phyloP scores from a whole-genome alignment of 1,140 invertebrate species.

The Aphis gossypii region DNA sequence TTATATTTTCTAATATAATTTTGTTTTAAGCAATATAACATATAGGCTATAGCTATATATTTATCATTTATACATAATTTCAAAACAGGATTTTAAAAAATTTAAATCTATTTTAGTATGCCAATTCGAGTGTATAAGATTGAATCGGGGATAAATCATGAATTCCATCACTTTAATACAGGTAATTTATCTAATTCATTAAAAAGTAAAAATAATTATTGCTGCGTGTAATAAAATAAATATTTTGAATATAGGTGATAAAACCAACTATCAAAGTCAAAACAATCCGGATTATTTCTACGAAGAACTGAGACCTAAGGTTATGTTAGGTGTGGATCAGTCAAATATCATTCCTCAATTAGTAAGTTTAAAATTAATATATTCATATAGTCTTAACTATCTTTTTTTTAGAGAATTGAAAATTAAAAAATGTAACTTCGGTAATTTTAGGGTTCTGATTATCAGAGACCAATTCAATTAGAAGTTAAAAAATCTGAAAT shows the following conservation, averaged over 20 bases:
- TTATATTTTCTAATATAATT: not conserved
- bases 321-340: not conserved
- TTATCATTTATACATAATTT: not conserved
- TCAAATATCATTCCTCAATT: conserved; percentile 7
- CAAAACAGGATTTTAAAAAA: not conserved
- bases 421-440: not conserved
- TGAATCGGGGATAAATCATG: conserved; percentile 14
- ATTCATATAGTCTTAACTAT: not conserved
- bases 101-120: conserved; percentile 19
- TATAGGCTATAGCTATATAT: not conserved
- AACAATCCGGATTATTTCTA: conserved; percentile 53
- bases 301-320: conserved; percentile 38
- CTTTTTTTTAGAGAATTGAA: not conserved
- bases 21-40: not conserved
- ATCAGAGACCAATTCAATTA: conserved; percentile 3
- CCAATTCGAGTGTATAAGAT: conserved; percentile 31
- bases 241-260: conserved; percentile 6
- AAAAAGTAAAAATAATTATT: not conserved
- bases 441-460: conserved; percentile 24
- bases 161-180: conserved; percentile 38
- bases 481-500: conserved; percentile 24
- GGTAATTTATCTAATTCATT: conserved; percentile 29
- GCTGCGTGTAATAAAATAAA: not conserved
- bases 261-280: conserved; percentile 45
- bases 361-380: conserved; percentile 6